Evolutionary conservation across 2,797 vertebrate genomes (phyloP).

Genomic region (Enteromius argenteus): DNA sequence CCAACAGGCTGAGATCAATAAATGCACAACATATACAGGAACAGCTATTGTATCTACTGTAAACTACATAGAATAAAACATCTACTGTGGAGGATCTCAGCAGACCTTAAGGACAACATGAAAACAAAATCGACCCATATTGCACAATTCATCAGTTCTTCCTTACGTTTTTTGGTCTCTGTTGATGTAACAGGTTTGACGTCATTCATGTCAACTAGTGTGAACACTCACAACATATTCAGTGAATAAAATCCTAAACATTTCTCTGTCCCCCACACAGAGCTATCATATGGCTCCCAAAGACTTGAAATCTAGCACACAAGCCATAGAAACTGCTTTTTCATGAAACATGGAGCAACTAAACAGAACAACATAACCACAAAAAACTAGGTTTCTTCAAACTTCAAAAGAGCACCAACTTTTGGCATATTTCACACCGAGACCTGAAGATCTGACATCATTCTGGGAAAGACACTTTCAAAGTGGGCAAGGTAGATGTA

Average conservation of each 20-base stretch:
- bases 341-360: neutral
- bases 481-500: conserved; percentile 24
- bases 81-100: neutral
- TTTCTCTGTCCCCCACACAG: neutral
- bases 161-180: neutral
- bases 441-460: conserved; percentile 24
- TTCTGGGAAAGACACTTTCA: neutral
- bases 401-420: neutral
- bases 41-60: neutral
- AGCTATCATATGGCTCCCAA: neutral
- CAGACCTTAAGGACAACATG: neutral
- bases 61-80: neutral
- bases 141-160: neutral
- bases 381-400: neutral
- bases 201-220: neutral
- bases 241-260: neutral
- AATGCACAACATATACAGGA: neutral
- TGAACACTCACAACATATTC: neutral
- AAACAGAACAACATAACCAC: neutral
- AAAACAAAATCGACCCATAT: neutral
- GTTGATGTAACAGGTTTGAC: neutral
- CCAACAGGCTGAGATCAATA: conserved; percentile 27
- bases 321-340: neutral
- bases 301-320: neutral
- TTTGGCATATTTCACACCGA: conserved; percentile 9